These are phyloP conservation scores for Drosophila guanche DNA, from an alignment of 1,140 invertebrate species.

Conservation along the genomic window DNA sequence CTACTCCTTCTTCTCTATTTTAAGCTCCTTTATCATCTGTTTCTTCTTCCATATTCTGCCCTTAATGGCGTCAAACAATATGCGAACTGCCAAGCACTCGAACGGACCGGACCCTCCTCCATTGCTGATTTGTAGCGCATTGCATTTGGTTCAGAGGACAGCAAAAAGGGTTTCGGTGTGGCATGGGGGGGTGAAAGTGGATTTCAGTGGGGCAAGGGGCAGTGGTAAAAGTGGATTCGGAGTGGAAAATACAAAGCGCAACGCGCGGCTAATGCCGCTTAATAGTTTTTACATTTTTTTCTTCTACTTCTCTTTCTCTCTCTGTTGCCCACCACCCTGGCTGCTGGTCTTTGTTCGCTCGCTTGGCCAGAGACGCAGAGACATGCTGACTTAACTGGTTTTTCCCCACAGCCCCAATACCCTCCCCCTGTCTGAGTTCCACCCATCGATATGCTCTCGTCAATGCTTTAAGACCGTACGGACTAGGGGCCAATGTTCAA, in stretches of 20 bases:
- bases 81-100: not conserved
- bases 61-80: not conserved
- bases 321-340: too few species aligned
- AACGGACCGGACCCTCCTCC: constrained; percentile 7
- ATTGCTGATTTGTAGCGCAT: constrained; percentile 44
- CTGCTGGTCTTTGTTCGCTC: constrained; percentile 57
- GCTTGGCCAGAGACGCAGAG: constrained; percentile 32
- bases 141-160: constrained; percentile 27
- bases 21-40: too few species aligned
- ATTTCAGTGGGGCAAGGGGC: not conserved
- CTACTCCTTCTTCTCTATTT: too few species aligned
- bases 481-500: constrained; percentile 57
- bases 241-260: constrained; percentile 69
- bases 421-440: constrained; percentile 2
- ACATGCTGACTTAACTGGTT: constrained; percentile 80
- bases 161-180: constrained; percentile 5
- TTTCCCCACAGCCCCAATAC: constrained; percentile 15
- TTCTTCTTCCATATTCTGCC: not conserved
- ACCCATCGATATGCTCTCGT: constrained; percentile 17
- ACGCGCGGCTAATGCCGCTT: constrained; percentile 78
- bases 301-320: too few species aligned
- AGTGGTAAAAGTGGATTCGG: not conserved
- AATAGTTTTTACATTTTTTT: constrained; percentile 79
- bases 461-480: constrained; percentile 44
- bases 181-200: constrained; percentile 1